Percentiles rank a stretch among this genome's conserved stretches.
Conservation (phyloP, 2,888 invertebrate genomes). For the Spilarctia lutea region DNA sequence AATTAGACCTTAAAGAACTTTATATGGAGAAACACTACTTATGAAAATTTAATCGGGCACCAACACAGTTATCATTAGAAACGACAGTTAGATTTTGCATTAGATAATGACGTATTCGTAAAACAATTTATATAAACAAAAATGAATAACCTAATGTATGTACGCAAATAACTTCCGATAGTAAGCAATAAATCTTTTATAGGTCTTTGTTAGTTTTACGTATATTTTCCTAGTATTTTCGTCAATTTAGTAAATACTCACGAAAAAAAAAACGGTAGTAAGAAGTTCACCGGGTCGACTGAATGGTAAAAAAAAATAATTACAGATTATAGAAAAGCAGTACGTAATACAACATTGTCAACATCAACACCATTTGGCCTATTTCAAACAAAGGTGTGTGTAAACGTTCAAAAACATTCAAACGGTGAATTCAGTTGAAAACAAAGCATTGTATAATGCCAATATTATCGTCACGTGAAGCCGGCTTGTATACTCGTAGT, state of each 20-base stretch:
- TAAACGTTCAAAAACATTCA: conserved; percentile 51
- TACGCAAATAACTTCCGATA: too few relatives aligned
- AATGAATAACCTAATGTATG: too few relatives aligned
- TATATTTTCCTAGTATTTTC: too few relatives aligned
- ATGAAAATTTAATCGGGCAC: not conserved
- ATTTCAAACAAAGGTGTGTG: conserved; percentile 55
- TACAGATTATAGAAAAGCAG: not conserved
- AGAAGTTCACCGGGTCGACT: too few relatives aligned
- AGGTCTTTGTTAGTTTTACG: too few relatives aligned
- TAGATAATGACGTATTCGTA: not conserved
- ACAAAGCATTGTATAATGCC: conserved; percentile 60
- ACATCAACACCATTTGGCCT: conserved; percentile 28
- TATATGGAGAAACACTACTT: not conserved
- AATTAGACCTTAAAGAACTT: not conserved
- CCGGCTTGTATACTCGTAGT: conserved; percentile 27
- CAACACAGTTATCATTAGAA: not conserved
- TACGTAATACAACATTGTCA: conserved; percentile 3
- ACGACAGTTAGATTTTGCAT: not conserved
- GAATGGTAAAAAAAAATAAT: not conserved
- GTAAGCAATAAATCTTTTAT: too few relatives aligned
- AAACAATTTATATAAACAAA: not conserved
- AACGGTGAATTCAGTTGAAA: conserved; percentile 37
- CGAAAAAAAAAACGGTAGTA: too few relatives aligned
- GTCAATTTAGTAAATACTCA: too few relatives aligned
- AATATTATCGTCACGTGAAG: conserved; percentile 60